Evolutionary conservation across 2,113 vertebrate species (phyloP).

Genomic region (Columba janthina): DNA sequence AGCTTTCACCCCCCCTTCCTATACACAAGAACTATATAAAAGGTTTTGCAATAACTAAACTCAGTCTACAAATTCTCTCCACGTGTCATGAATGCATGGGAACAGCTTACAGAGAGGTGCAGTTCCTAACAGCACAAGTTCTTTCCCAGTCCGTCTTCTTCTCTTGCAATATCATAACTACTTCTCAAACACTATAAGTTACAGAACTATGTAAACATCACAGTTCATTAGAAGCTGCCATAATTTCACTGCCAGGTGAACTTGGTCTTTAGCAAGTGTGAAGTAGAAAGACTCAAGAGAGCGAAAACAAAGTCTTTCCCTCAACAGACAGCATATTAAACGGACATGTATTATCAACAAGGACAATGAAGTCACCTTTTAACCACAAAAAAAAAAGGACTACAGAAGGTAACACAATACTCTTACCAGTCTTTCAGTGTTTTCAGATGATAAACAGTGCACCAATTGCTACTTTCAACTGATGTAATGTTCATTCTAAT

Average conservation of each 20-base stretch:
- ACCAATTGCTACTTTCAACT: not conserved
- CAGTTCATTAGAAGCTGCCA: not conserved
- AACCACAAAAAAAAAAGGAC: not conserved
- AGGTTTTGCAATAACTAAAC: not conserved
- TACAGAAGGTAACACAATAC: not conserved
- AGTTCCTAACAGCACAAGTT: not conserved
- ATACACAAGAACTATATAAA: not conserved
- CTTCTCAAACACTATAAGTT: not conserved
- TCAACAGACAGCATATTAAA: not conserved
- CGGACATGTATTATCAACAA: not conserved
- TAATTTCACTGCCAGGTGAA: not conserved
- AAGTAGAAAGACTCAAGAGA: not conserved
- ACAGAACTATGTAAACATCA: not conserved
- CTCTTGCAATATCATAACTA: not conserved
- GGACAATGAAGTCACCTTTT: not conserved
- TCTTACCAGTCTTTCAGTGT: not conserved
- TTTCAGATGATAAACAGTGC: not conserved
- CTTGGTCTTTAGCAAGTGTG: not conserved
- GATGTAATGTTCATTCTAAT: not conserved
- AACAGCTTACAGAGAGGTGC: not conserved
- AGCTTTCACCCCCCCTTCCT: not conserved
- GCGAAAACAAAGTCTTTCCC: not conserved
- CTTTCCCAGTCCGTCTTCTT: not conserved
- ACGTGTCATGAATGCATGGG: not conserved
- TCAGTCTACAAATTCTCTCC: not conserved